Evolutionary conservation across 2,888 invertebrate species (phyloP).

Genomic region (Apodemia zela): DNA sequence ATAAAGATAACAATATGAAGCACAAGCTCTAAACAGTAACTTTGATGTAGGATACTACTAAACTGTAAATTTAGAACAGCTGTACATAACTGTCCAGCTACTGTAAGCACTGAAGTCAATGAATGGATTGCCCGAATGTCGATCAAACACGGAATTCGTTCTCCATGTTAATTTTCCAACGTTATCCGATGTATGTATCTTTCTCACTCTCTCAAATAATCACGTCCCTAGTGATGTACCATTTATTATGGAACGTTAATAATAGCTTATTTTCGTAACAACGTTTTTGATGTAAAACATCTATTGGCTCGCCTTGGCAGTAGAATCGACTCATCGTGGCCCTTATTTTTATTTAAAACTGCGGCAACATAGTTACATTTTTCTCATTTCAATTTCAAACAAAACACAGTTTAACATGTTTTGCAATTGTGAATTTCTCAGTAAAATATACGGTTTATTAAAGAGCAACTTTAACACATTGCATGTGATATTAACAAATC

Average conservation of each 20-base stretch:
- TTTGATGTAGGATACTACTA: neutral
- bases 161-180: constrained; percentile 35
- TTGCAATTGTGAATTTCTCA: no score
- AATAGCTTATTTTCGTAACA: neutral
- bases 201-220: constrained; percentile 30
- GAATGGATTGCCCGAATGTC: constrained; percentile 23
- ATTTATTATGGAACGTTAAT: neutral
- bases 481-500: no score
- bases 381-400: no score
- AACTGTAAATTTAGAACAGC: constrained; percentile 43
- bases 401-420: no score
- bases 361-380: no score
- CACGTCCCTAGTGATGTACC: constrained; percentile 1
- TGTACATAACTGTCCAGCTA: constrained; percentile 37
- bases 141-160: constrained; percentile 29
- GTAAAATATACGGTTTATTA: no score
- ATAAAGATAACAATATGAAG: neutral
- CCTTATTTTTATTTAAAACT: no score
- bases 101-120: neutral
- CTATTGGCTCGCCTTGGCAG: no score
- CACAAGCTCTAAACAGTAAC: neutral
- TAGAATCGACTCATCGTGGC: no score
- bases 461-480: no score
- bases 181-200: constrained; percentile 32
- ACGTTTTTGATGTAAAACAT: neutral